These are phyloP conservation scores for Formicarius rufipectus DNA, from an alignment of 2,113 vertebrate genomes.

Conservation along the genomic window DNA sequence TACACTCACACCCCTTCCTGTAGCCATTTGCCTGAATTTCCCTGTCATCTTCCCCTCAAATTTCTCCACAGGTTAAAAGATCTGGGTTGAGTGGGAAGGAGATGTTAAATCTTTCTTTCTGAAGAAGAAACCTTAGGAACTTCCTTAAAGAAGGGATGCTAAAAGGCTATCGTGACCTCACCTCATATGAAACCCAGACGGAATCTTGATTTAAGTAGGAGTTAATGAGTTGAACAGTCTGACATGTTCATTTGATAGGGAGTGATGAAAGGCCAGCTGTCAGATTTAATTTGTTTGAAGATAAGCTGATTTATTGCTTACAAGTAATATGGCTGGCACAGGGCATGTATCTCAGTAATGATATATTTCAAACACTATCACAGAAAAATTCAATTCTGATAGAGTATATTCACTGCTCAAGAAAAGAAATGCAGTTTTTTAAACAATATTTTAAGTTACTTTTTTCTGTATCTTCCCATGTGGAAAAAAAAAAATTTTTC, in stretches of 20 bases:
- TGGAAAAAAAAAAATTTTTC: background rate
- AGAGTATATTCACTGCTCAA: background rate
- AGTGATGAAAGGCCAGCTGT: slow-evolving; percentile 58
- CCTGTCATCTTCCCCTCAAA: background rate
- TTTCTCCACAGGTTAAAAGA: background rate
- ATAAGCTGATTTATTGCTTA: slow-evolving; percentile 67
- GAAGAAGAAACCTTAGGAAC: background rate
- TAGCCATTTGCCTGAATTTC: background rate
- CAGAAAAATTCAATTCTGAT: background rate
- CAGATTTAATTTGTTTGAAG: slow-evolving; percentile 52
- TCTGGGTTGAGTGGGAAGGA: background rate
- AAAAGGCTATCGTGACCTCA: slow-evolving; percentile 4
- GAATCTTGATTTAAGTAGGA: slow-evolving; percentile 37
- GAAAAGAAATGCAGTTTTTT: background rate
- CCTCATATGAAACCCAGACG: background rate
- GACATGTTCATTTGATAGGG: slow-evolving; percentile 44
- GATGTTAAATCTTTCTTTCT: background rate
- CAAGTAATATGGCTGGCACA: slow-evolving; percentile 20
- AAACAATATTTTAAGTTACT: background rate
- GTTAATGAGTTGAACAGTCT: slow-evolving; percentile 55
- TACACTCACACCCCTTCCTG: background rate
- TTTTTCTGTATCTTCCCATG: background rate
- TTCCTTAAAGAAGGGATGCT: background rate
- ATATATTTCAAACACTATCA: background rate
- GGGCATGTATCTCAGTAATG: background rate